Evolutionary conservation across 2,888 invertebrate genomes (phyloP), one percentile per base, ranked within the genome.

Genomic region (Tachina grossa): DNA sequence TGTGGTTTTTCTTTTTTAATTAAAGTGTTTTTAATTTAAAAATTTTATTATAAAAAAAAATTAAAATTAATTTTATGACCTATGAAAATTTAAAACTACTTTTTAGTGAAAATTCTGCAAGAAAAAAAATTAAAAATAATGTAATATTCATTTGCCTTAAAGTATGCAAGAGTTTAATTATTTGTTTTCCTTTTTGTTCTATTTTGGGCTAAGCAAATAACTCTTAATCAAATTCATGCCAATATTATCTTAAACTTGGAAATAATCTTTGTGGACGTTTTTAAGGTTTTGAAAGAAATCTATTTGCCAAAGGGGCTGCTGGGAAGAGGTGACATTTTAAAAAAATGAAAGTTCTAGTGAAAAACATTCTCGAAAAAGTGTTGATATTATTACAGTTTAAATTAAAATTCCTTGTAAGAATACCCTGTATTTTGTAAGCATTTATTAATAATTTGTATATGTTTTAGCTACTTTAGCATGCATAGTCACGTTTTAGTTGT

Each of bases 401-500:
- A 16, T 43, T 43, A 63, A 11, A 19, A 10, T 43, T n/a, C 16
- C 6, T 31, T 9, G 16, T n/a, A 14, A 9, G 3, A 78, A 16
- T 6, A 39, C 71, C 45, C 69, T 79, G 19, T 71, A 43, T 43
- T 51, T 39, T 4, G 19, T 5, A 66, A 10, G 31, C 31, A 16
- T 45, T 63, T 69, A 47, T 31, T 63, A 43, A 69, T 43, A 61
- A 61, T 63, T 49, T 71, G 6, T 79, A 2, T 47, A 49, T 16
- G 19, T 14, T 61, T 53, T 31, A 79, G 57, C 63, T 76, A 79
- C 53, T 79, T 83, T 72, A 79, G 89, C 88, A 91, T 91, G 91
- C 91, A 89, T 88, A 91, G 91, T 91, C 90, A 90, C 90, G 91
- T 90, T 91, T 90, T 89, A 90, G 90, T 89, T 83, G 90, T 88